phyloP scores from a whole-genome alignment of 2,888 invertebrate species.

The Aradus depressus region DNA sequence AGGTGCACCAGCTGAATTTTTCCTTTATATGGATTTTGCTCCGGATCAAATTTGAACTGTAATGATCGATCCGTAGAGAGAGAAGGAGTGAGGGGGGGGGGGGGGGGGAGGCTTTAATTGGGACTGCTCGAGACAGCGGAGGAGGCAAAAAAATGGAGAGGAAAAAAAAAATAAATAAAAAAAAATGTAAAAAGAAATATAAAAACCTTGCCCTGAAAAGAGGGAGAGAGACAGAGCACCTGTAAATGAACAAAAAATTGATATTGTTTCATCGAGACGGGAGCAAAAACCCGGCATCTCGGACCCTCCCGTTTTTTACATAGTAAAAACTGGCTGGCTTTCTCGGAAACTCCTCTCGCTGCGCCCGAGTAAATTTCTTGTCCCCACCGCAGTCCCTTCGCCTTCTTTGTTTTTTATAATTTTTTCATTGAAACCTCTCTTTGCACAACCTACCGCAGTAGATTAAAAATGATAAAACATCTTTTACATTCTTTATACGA shows the following conservation, averaged over 20 bases:
- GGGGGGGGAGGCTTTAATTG: constrained; percentile 7
- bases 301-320: constrained; percentile 1
- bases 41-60: too few species aligned
- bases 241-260: constrained; percentile 18
- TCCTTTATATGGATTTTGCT: too few species aligned
- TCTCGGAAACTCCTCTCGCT: constrained; percentile 8
- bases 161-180: background rate
- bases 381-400: constrained; percentile 1
- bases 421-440: constrained; percentile 9
- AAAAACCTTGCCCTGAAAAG: too few species aligned
- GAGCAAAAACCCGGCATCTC: background rate
- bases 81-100: background rate
- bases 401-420: too few species aligned
- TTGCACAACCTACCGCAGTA: constrained; percentile 14
- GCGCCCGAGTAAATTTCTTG: constrained; percentile 11
- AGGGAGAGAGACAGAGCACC: background rate
- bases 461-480: too few species aligned
- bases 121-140: background rate
- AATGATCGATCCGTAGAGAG: too few species aligned
- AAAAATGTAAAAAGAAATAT: background rate
- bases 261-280: constrained; percentile 14
- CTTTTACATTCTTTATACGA: too few species aligned
- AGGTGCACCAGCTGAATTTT: too few species aligned
- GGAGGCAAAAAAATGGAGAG: constrained; percentile 1
- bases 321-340: background rate